Base-by-base conservation (phyloP, 37 sponge, comb jelly and placozoan species). In the Ianthella basta region DNA sequence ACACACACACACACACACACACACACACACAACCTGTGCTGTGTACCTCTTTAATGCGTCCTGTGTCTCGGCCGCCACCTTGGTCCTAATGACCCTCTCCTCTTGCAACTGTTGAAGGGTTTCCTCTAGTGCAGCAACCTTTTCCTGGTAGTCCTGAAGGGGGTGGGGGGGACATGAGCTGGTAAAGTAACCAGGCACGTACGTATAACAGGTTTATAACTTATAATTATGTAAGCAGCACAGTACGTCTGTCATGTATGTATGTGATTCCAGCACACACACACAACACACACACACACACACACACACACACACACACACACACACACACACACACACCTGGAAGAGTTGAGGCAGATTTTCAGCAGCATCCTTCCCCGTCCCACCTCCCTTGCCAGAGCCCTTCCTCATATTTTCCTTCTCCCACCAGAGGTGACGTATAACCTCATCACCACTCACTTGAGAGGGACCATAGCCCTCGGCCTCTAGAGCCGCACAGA, bases 391-490 rank as follows among this genome's bases (percentile, higher is more conserved):
- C n/a, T n/a, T n/a, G 8, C 50, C 50, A 44, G 8, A 8, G 50
- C 6, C 40, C 15, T 41, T 25, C 15, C 24, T 15, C 5, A 66
- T 54, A 37, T 79, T 56, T 29, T 89, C 89, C 59, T 80, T 89
- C 81, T 89, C 61, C 90, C 82, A 86, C 90, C 90, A 90, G 0
- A 90, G 59, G 41, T 90, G 79, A 0, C 84, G 65, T 23, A 90
- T 73, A 20, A 83, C 91, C 38, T 86, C 91, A 66, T 90, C 91
- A 32, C 59, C 78, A 65, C 75, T 90, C 27, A 59, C 79, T 59
- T 90, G 87, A 32, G 55, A 63, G 1, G 89, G 85, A 66, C 86
- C 87, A 72, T 69, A 86, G 50, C 91, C 91, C 61, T 90, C 91
- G 21, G 24, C 27, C 64, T 86, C 91, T 59, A 90, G 38, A 24